A percentile compares a stretch with the other conserved stretches of the same genome.
These are phyloP conservation scores for Polydrusus pterygomalis DNA, from an alignment of 2,888 invertebrate species.

Conservation along the genomic window DNA sequence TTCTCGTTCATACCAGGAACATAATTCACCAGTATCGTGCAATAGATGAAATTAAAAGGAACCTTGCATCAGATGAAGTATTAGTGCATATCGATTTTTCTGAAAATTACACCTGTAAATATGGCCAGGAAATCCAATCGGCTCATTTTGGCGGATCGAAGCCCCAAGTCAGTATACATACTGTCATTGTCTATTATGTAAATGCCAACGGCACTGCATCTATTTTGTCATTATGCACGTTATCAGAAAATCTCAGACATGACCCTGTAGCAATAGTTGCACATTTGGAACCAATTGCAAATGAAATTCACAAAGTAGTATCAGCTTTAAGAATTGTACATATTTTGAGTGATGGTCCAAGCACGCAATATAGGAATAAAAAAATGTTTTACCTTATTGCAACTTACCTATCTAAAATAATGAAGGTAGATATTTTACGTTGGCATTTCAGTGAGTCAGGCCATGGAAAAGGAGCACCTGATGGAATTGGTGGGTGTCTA, in stretches of 20 bases:
- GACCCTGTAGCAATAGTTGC: constrained; percentile 43
- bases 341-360: constrained; percentile 38
- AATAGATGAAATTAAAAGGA: constrained; percentile 21
- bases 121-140: constrained; percentile 40
- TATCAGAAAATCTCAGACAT: constrained; percentile 22
- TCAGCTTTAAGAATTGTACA: constrained; percentile 29
- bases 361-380: constrained; percentile 46
- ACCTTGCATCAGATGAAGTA: constrained; percentile 17
- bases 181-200: constrained; percentile 35
- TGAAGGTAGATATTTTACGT: constrained; percentile 9
- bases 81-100: constrained; percentile 38
- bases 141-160: constrained; percentile 44
- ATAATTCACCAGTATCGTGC: constrained; percentile 35
- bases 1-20: constrained; percentile 36
- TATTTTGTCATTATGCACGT: constrained; percentile 15
- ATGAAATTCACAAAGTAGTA: constrained; percentile 16
- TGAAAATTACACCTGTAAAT: constrained; percentile 41
- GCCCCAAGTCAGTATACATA: constrained; percentile 40
- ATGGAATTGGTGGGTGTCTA: constrained; percentile 43
- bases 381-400: constrained; percentile 41
- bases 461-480: constrained; percentile 45
- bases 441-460: constrained; percentile 39
- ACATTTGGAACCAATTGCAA: constrained; percentile 28
- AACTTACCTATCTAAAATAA: constrained; percentile 2
- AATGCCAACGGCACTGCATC: neutral